These are phyloP conservation scores for Amphipoea lucens DNA, from an alignment of 2,888 invertebrate species.

Conservation along the genomic window DNA sequence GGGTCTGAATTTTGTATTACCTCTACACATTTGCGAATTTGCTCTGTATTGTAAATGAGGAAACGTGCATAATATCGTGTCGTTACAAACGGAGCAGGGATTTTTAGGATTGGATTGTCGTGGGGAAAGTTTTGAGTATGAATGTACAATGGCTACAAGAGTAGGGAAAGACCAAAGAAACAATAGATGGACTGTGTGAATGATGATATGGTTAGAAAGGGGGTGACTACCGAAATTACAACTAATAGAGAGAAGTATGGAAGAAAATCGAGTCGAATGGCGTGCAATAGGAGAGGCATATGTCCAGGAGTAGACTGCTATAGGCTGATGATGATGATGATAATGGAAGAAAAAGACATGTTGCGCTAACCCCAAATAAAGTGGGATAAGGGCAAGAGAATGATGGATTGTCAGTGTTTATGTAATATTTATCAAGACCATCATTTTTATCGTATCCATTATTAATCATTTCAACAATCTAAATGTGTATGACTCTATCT, in stretches of 20 bases:
- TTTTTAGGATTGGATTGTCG: neutral
- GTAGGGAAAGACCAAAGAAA: neutral
- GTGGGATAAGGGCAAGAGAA: neutral
- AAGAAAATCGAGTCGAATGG: neutral
- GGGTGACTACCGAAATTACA: neutral
- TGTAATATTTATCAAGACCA: too few species aligned
- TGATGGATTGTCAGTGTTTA: neutral
- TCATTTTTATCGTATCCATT: neutral
- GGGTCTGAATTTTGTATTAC: neutral
- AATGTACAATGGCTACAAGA: neutral
- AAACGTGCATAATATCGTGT: too few species aligned
- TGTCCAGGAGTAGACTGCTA: too few species aligned
- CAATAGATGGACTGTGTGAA: too few species aligned
- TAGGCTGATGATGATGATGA: too few species aligned
- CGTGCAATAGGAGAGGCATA: too few species aligned
- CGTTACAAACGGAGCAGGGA: neutral
- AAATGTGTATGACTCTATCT: neutral
- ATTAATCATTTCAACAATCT: neutral
- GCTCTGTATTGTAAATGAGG: constrained; percentile 6
- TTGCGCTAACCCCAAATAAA: neutral
- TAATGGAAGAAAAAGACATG: neutral
- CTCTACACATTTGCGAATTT: neutral
- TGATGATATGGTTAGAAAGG: too few species aligned
- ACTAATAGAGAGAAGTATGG: neutral
- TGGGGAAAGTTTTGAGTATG: neutral